Evolutionary conservation across 2,888 invertebrate genomes (phyloP).

Genomic region (Phasia obesa): DNA sequence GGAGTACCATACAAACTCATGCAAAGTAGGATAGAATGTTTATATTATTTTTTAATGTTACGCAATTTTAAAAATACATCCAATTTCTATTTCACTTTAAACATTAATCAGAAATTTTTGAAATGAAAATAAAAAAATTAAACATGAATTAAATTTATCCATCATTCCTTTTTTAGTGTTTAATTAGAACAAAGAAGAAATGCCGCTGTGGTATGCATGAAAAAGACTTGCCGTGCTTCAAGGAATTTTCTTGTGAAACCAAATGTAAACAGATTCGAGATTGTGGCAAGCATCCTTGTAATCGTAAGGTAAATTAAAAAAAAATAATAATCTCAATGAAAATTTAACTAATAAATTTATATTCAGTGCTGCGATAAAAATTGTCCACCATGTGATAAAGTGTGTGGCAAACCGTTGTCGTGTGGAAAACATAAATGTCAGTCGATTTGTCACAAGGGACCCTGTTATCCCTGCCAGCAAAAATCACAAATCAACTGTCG

Average conservation of each 20-base stretch:
- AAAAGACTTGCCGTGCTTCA: slow-evolving; percentile 93
- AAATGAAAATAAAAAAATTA: too few relatives aligned
- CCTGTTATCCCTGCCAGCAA: slow-evolving; percentile 90
- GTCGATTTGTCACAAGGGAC: slow-evolving; percentile 90
- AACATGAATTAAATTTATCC: too few relatives aligned
- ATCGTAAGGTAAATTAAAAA: slow-evolving; percentile 87
- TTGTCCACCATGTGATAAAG: slow-evolving; percentile 92
- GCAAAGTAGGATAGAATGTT: too few relatives aligned
- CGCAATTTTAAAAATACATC: too few relatives aligned
- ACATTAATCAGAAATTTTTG: too few relatives aligned
- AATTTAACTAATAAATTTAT: too few relatives aligned
- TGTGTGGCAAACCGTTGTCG: slow-evolving; percentile 90
- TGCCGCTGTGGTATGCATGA: slow-evolving; percentile 91
- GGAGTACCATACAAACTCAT: too few relatives aligned
- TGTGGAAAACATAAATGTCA: slow-evolving; percentile 94
- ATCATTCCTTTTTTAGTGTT: slow-evolving; percentile 78
- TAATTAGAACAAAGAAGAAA: slow-evolving; percentile 89
- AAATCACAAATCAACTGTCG: slow-evolving; percentile 86
- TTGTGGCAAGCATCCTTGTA: slow-evolving; percentile 94
- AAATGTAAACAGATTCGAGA: slow-evolving; percentile 92
- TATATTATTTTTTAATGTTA: too few relatives aligned
- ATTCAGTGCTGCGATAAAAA: slow-evolving; percentile 92
- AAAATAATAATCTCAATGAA: too few relatives aligned
- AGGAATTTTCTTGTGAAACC: slow-evolving; percentile 92
- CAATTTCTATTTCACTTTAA: too few relatives aligned